These are phyloP conservation scores for Enteromius afrohamiltoni DNA, from an alignment of 2,797 vertebrate species.

Conservation along the genomic window DNA sequence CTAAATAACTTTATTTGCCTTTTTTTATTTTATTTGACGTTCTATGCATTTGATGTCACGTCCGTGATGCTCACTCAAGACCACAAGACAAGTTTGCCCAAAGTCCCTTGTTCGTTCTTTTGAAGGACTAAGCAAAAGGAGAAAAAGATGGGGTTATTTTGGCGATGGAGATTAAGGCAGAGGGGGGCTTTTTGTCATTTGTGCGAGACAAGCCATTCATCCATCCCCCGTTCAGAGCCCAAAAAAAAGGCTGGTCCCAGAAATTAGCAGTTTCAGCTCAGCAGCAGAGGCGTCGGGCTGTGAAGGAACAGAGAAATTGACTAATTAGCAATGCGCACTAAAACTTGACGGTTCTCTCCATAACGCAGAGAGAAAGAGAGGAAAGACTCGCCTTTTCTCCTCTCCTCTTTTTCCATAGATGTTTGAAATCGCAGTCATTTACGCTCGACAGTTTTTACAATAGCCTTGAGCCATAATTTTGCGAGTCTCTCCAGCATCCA, in stretches of 20 bases:
- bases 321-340: constrained; percentile 99
- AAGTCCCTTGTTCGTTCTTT: constrained; percentile 51
- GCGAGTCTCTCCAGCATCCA: constrained; percentile 99
- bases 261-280: constrained; percentile 99
- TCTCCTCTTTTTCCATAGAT: constrained; percentile 95
- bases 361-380: constrained; percentile 94
- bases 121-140: constrained; percentile 70
- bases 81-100: constrained; percentile 51
- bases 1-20: not conserved
- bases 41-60: constrained; percentile 17
- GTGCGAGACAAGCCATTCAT: constrained; percentile 99
- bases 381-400: constrained; percentile 88
- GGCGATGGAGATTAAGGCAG: constrained; percentile 98
- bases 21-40: not conserved
- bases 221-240: constrained; percentile 99
- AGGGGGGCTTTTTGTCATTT: constrained; percentile 98
- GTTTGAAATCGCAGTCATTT: constrained; percentile 99
- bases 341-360: constrained; percentile 99
- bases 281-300: constrained; percentile 99
- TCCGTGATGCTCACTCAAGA: constrained; percentile 43
- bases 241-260: constrained; percentile 99
- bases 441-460: constrained; percentile 99
- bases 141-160: constrained; percentile 97
- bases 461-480: constrained; percentile 99
- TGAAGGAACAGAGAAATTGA: constrained; percentile 99